phyloP scores from a whole-genome alignment of 2,797 vertebrate genomes.

The Poecile montanus region DNA sequence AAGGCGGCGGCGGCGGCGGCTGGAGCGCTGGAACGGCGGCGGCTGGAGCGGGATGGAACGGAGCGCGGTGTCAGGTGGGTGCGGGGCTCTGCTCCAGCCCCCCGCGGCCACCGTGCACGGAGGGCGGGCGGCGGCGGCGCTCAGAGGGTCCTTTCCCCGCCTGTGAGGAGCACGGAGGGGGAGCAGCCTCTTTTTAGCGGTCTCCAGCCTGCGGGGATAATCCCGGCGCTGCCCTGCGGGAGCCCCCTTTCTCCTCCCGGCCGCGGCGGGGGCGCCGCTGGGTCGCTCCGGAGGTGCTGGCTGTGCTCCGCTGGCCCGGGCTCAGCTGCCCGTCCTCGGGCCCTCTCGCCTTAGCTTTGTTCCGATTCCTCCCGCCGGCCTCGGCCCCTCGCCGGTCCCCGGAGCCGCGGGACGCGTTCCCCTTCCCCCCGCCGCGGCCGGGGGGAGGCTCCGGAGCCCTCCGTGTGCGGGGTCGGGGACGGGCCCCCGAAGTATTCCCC shows the following conservation, averaged over 20 bases:
- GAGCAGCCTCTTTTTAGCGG: not conserved
- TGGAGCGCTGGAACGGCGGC: not conserved
- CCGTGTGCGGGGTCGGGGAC: not conserved
- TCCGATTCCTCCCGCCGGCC: not conserved
- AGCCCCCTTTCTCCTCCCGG: not conserved
- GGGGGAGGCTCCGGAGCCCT: not conserved
- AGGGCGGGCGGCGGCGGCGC: accelerated
- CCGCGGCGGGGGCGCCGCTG: slow-evolving; percentile 20
- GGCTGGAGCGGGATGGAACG: not conserved
- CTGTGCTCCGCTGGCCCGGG: not conserved
- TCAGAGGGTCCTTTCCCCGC: not conserved
- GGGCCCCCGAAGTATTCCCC: accelerated
- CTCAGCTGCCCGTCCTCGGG: not conserved
- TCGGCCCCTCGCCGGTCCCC: not conserved
- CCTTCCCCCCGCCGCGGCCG: not conserved
- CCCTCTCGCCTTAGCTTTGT: slow-evolving; percentile 21
- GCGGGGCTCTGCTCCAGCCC: not conserved
- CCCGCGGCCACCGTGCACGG: no score
- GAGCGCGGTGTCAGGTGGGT: not conserved
- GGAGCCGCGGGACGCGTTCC: not conserved
- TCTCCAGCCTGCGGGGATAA: not conserved
- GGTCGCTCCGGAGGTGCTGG: not conserved
- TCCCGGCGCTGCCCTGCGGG: not conserved
- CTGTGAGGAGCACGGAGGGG: not conserved
- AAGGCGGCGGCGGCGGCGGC: not conserved